Conservation (phyloP, 53 echinoderm and acorn worm species). For the Echinarachnius parma region DNA sequence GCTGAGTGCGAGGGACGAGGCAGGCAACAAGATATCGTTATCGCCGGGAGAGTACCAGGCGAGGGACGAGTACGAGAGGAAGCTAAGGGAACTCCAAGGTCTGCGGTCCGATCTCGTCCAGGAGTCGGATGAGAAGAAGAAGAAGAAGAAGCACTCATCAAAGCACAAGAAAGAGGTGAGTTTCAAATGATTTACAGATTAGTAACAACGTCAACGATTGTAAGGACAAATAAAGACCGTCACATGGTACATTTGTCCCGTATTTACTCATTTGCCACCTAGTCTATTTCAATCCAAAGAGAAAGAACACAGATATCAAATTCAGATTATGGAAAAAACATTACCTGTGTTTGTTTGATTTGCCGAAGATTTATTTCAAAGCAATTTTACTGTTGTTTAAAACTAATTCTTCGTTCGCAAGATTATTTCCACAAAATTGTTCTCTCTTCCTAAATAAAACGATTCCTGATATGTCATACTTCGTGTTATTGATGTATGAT, state of each 20-base stretch:
- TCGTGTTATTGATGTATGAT: too few relatives aligned
- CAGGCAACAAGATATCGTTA: constrained; percentile 62
- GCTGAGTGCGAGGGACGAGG: not conserved
- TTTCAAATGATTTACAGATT: not conserved
- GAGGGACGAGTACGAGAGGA: constrained; percentile 77
- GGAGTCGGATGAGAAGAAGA: constrained; percentile 44
- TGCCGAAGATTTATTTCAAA: too few relatives aligned
- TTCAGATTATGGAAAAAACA: too few relatives aligned
- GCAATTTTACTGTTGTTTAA: too few relatives aligned
- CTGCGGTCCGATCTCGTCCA: constrained; percentile 51
- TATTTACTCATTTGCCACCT: too few relatives aligned
- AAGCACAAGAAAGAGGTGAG: constrained; percentile 54
- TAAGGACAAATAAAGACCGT: too few relatives aligned
- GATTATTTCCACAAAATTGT: not conserved
- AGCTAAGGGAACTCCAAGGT: constrained; percentile 33
- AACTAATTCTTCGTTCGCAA: not conserved
- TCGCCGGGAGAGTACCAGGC: constrained; percentile 75
- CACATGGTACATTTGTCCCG: too few relatives aligned
- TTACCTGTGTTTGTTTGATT: too few relatives aligned
- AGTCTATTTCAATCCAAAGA: too few relatives aligned
- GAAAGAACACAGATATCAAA: too few relatives aligned
- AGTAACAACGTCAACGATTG: not conserved
- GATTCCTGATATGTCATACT: too few relatives aligned
- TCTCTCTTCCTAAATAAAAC: too few relatives aligned
- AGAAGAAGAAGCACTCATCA: constrained; percentile 57